phyloP scores from a whole-genome alignment of 2,113 vertebrate species.

The Ciconia maguari region DNA sequence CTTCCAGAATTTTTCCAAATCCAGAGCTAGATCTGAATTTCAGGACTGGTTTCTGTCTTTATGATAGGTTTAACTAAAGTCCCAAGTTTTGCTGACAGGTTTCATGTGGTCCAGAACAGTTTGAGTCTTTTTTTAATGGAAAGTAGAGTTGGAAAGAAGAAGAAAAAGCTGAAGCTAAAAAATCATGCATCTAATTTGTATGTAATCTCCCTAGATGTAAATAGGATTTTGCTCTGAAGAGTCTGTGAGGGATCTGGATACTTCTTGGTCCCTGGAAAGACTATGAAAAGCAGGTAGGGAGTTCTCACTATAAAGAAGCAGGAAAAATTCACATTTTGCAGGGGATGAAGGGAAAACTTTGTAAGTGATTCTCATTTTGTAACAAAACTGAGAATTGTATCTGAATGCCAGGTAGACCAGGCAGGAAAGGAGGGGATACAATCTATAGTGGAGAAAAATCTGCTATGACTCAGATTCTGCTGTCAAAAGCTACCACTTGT shows the following conservation, averaged over 20 bases:
- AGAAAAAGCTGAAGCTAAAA: not conserved
- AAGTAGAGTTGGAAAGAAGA: not conserved
- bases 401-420: not conserved
- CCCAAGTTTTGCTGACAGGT: not conserved
- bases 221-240: not conserved
- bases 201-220: not conserved
- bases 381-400: not conserved
- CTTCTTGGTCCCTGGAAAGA: not conserved
- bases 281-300: not conserved
- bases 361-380: not conserved
- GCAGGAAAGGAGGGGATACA: not conserved
- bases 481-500: not conserved
- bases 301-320: not conserved
- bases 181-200: not conserved
- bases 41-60: not conserved
- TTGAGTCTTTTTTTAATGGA: not conserved
- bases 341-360: not conserved
- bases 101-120: not conserved
- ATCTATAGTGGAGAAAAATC: not conserved
- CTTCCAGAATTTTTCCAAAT: not conserved
- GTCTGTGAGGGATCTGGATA: not conserved
- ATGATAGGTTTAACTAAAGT: not conserved
- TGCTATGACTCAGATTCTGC: not conserved
- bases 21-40: not conserved
- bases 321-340: not conserved